These are phyloP conservation scores for Catostylus mosaicus DNA, from an alignment of 30 jellyfish, hydroid and myxozoan genomes.

Conservation along the genomic window DNA sequence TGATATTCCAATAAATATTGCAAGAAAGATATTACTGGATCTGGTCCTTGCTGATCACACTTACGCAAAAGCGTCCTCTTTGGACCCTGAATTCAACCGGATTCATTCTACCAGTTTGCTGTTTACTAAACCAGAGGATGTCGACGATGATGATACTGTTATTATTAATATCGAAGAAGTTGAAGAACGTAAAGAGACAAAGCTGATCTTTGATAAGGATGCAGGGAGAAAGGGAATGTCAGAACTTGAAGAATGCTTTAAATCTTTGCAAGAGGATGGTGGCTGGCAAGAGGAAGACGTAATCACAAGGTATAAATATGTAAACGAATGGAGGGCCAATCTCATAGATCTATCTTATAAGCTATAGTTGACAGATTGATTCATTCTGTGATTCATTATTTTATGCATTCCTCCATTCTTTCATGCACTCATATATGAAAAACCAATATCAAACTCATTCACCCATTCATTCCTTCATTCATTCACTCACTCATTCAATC, in stretches of 20 bases:
- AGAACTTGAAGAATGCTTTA: constrained; percentile 82
- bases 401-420: no score
- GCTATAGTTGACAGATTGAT: no score
- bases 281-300: constrained; percentile 86
- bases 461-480: no score
- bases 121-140: constrained; percentile 29
- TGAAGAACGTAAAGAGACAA: neutral
- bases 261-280: constrained; percentile 68
- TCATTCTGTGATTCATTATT: no score
- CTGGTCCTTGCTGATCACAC: constrained; percentile 68
- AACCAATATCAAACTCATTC: no score
- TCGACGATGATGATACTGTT: neutral
- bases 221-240: constrained; percentile 75
- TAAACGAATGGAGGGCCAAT: no score
- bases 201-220: constrained; percentile 65
- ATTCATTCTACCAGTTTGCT: constrained; percentile 55
- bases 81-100: constrained; percentile 84
- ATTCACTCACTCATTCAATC: no score
- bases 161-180: constrained; percentile 39
- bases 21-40: constrained; percentile 54
- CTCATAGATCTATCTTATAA: no score
- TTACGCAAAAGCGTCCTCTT: constrained; percentile 70
- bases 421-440: no score
- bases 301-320: constrained; percentile 78
- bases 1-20: constrained; percentile 22